Evolutionary conservation across 2,888 invertebrate species (phyloP).

Genomic region (Parthenolecanium corni): DNA sequence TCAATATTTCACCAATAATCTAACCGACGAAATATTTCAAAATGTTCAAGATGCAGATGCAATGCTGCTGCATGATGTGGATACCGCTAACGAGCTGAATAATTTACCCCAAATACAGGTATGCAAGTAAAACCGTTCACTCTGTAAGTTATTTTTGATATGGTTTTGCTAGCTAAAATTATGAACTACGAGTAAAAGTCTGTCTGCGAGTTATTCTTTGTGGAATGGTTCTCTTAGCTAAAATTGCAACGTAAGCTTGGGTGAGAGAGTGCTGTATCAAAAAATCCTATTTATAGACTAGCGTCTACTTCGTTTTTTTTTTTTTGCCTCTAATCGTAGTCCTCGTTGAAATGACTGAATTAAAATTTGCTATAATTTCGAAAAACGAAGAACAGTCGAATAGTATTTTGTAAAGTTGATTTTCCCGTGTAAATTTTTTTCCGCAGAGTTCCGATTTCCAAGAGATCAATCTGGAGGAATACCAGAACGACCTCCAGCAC

Average conservation of each 20-base stretch:
- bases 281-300: too few relatives aligned
- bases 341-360: too few relatives aligned
- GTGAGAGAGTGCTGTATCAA: too few relatives aligned
- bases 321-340: too few relatives aligned
- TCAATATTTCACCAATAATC: conserved; percentile 20
- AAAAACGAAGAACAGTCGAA: too few relatives aligned
- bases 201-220: not conserved
- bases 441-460: conserved; percentile 39
- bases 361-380: too few relatives aligned
- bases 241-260: not conserved
- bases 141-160: not conserved
- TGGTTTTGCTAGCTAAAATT: not conserved
- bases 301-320: too few relatives aligned
- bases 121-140: not conserved
- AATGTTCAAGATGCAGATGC: conserved; percentile 15
- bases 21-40: conserved; percentile 18
- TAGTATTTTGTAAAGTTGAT: too few relatives aligned
- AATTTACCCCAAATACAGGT: conserved; percentile 21
- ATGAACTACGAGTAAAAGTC: not conserved
- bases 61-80: conserved; percentile 9
- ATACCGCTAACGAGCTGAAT: conserved; percentile 11
- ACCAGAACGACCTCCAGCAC: conserved; percentile 42
- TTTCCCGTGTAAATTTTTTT: too few relatives aligned
- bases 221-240: not conserved
- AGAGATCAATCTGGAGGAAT: conserved; percentile 42